Conservation (phyloP, 2,888 invertebrate genomes). For the Choristoneura rosaceana region DNA sequence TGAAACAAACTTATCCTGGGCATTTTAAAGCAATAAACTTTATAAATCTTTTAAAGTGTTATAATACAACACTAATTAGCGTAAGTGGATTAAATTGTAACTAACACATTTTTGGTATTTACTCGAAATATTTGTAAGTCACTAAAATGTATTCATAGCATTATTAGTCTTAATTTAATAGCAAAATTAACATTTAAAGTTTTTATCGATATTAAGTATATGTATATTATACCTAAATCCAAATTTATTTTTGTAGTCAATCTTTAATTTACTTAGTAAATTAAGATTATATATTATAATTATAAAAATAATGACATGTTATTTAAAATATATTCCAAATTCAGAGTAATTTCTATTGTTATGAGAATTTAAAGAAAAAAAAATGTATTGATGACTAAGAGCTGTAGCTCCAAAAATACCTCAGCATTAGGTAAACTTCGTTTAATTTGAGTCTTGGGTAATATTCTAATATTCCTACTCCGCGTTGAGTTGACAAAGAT, state of each 20-base stretch:
- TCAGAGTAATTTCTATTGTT: slow-evolving; percentile 55
- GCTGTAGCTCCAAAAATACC: neutral
- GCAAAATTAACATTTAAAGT: slow-evolving; percentile 18
- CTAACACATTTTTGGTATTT: slow-evolving; percentile 15
- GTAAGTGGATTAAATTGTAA: neutral
- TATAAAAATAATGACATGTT: slow-evolving; percentile 19
- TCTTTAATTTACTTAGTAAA: slow-evolving; percentile 30
- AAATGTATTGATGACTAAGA: neutral
- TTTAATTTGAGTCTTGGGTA: neutral
- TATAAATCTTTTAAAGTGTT: neutral
- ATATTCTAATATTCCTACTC: neutral
- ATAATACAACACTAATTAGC: neutral
- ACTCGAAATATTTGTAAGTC: slow-evolving; percentile 29
- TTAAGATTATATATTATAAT: slow-evolving; percentile 18
- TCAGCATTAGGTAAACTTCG: neutral
- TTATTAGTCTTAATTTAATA: slow-evolving; percentile 27
- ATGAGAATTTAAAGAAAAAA: slow-evolving; percentile 40
- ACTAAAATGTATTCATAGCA: slow-evolving; percentile 24
- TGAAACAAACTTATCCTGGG: neutral
- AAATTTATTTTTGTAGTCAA: slow-evolving; percentile 40
- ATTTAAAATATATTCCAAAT: slow-evolving; percentile 55
- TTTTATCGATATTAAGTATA: slow-evolving; percentile 30
- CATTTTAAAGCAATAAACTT: neutral
- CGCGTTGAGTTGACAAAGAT: neutral
- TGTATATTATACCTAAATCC: slow-evolving; percentile 22